Evolutionary conservation across 2,113 vertebrate genomes (phyloP), one percentile per base, ranked within the genome.

Genomic region (Cygnus buccinator): DNA sequence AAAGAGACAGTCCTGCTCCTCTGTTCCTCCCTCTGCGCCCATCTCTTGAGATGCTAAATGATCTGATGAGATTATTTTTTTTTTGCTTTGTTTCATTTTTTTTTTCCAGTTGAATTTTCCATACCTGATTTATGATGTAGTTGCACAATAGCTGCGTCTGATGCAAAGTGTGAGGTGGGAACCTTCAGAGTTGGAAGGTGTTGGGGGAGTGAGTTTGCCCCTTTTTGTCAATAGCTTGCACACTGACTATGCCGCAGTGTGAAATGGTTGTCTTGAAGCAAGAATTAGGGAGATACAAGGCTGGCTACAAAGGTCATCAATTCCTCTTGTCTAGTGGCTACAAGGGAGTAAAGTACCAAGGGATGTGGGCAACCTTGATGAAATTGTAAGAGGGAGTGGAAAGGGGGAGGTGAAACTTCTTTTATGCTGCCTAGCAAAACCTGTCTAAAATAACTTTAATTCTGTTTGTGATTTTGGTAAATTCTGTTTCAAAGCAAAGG

Each of bases 321-420:
- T 41, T 87, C 19, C 74, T 85, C 3, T 3, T 66, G 54, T 8
- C 26, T 76, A 43, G 33, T 85, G 48, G 6, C 43, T 91, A n/a
- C 25, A 73, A 26, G 62, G 39, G 41, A 84, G 55, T 37, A 71
- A 55, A 57, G 8, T 52, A 50, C 10, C 11, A 59, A 87, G 35
- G 14, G 23, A 31, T 31, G 10, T 0, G 23, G 16, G 25, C 21
- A 67, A 18, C 11, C 10, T n/a, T 9, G 16, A 29, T 0, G 2
- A 66, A 10, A 8, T 3, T 37, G 25, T 39, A 57, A 20, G 4
- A 89, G 35, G 22, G 35, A 58, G 16, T 22, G 18, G 22, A 62
- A 61, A 82, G 4, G 10, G 58, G 9, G 6, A 41, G 11, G 5
- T 16, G n/a, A 52, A 72, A 41, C 6, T 59, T 72, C 13, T 74